phyloP scores from a whole-genome alignment of 2,113 vertebrate species.

The Eurypyga helias region DNA sequence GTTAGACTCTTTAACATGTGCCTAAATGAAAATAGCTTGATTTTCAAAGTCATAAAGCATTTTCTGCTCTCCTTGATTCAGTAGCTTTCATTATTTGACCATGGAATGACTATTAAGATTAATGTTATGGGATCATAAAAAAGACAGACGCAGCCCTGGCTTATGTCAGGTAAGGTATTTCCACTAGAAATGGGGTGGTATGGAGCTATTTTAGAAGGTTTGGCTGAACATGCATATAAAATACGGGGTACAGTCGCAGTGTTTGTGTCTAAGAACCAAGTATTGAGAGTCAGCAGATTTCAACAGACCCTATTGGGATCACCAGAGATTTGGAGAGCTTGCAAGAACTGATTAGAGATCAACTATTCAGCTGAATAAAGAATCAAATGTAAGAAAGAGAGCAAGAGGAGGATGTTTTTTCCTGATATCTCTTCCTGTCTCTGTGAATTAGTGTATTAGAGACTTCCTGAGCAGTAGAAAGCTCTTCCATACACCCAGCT shows the following conservation, averaged over 20 bases:
- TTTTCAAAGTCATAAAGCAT: conserved; percentile 1
- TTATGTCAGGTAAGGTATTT: neutral
- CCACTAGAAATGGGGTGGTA: neutral
- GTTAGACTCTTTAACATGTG: neutral
- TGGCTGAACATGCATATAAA: neutral
- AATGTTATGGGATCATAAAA: neutral
- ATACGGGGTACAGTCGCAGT: neutral
- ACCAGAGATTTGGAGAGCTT: neutral
- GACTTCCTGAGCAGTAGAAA: neutral
- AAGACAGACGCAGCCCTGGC: neutral
- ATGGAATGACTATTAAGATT: neutral
- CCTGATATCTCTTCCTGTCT: neutral
- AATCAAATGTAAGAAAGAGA: neutral
- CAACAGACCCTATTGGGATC: neutral
- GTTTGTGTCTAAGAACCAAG: neutral
- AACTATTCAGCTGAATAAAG: neutral
- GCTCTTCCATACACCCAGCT: neutral
- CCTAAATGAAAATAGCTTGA: neutral
- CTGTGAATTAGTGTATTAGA: neutral
- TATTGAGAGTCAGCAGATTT: neutral
- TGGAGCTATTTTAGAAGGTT: neutral
- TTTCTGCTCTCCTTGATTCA: neutral
- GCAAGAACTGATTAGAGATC: neutral
- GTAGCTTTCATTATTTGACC: conserved; percentile 30
- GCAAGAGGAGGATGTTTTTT: neutral